phyloP scores from a whole-genome alignment of 2,113 vertebrate species.

The Rhinolophus ferrumequinum region DNA sequence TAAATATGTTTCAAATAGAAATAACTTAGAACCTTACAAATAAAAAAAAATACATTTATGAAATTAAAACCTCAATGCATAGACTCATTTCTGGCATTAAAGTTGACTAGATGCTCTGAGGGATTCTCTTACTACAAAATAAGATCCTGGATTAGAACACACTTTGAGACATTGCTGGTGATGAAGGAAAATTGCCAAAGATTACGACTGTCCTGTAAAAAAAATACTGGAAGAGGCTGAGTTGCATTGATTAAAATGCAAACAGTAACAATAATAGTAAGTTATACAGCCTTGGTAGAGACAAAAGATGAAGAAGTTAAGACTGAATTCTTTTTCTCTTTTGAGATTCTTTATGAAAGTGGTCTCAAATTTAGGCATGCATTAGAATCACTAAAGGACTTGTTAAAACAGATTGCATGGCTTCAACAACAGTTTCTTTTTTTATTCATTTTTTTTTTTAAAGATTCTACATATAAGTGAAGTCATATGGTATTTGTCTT shows the following conservation, averaged over 20 bases:
- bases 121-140: background rate
- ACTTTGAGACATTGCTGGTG: background rate
- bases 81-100: background rate
- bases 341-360: background rate
- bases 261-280: background rate
- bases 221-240: background rate
- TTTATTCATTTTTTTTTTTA: no score
- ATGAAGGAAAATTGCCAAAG: background rate
- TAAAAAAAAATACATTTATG: constrained; percentile 21
- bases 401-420: background rate
- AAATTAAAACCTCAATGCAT: constrained; percentile 35
- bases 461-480: background rate
- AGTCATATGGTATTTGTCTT: background rate
- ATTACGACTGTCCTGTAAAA: background rate
- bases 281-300: background rate
- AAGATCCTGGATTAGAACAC: background rate
- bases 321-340: background rate
- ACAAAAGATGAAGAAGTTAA: background rate
- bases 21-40: background rate
- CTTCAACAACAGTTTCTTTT: background rate
- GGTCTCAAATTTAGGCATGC: background rate
- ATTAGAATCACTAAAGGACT: background rate
- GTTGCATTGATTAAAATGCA: background rate
- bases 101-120: background rate
- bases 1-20: background rate